Evolutionary conservation across 1,140 invertebrate species (phyloP).

Genomic region (Drosophila equinoxialis): DNA sequence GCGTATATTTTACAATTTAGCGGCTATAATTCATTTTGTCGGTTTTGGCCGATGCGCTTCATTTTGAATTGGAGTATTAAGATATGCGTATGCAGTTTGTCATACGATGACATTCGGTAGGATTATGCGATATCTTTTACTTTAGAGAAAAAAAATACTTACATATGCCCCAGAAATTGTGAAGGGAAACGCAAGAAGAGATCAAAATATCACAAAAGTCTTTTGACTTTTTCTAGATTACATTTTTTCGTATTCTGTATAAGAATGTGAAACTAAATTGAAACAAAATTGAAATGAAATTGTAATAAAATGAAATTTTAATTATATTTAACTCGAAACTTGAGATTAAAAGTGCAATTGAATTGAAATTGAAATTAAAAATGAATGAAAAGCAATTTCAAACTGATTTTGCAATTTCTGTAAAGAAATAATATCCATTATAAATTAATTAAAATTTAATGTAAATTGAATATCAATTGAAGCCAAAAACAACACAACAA

Average conservation of each 20-base stretch:
- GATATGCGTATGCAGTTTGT: conserved; percentile 60
- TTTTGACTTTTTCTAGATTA: too few species aligned
- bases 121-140: conserved; percentile 15
- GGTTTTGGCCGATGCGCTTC: conserved; percentile 68
- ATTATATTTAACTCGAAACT: neutral
- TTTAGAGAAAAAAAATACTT: neutral
- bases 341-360: conserved; percentile 1
- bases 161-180: neutral
- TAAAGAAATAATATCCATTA: too few species aligned
- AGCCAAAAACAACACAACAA: neutral
- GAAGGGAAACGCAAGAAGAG: neutral
- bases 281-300: neutral
- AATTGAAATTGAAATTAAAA: conserved; percentile 1
- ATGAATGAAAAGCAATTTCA: neutral
- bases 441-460: neutral
- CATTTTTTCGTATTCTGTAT: too few species aligned
- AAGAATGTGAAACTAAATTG: too few species aligned
- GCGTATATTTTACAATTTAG: conserved; percentile 81
- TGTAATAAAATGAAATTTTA: neutral
- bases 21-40: conserved; percentile 81
- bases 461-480: neutral
- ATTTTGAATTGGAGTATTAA: conserved; percentile 63
- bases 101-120: conserved; percentile 35
- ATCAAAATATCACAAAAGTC: neutral
- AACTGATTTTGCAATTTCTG: too few species aligned